Base-by-base conservation (phyloP, 2,888 invertebrate genomes). In the Buathra laborator region DNA sequence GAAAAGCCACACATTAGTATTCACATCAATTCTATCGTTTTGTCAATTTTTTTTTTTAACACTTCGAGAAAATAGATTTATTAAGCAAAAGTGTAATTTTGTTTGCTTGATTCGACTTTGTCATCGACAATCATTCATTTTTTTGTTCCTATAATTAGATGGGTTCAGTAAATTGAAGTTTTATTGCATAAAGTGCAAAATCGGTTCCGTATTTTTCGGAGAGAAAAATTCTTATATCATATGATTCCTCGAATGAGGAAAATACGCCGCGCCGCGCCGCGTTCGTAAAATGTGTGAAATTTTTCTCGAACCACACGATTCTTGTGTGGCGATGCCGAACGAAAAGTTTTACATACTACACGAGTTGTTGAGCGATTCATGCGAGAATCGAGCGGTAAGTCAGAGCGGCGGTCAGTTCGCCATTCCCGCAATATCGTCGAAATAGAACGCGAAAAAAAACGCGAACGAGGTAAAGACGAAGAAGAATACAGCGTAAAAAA, bases 341-440 rank as follows among this genome's bases (percentile, higher is more conserved):
- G 44, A 62, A 62, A 74, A 74, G 74, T 62, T 74, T 74, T 74
- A 74, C 62, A 74, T 46, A 74, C 46, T 74, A 62, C 62, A 46
- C 44, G 44, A 29, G 24, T 16, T 24, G 29, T 24, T 43, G 74
- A 62, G 62, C 46, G 62, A 74, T 74, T 74, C 46, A 74, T 62
- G 62, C 16, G 46, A 59, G 29, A 46, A 62, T 62, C 74, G 74
- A 43, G n/a, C 59, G 59, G 29, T 14, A 59, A 16, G 24, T 19
- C 56, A 14, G n/a, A 44, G 37, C 29, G 68, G 68, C 46, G 46
- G 16, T 9, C 16, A 0, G 48, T 37, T 37, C 29, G 44, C 59
- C 6, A 37, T 37, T 7, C 37, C 71, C 71, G 71, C 56, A 56
- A 56, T 56, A 53, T 71, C 56, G 2, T 29, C 48, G 37, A 16